Evolutionary conservation across 2,888 invertebrate genomes (phyloP).

Genomic region (Cacoxenus indagator): DNA sequence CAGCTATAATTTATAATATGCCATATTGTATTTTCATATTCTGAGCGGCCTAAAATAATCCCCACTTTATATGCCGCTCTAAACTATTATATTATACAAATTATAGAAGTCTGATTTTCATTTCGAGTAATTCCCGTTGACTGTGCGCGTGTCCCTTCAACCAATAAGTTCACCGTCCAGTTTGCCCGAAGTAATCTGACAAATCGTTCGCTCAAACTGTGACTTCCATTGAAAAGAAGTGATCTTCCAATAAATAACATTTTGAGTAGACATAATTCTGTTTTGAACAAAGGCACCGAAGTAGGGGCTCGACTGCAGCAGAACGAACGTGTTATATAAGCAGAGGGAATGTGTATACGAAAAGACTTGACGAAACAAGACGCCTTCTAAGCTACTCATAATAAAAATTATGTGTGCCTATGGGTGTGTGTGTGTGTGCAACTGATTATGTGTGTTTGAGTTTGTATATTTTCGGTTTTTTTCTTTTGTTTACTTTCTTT

Average conservation of each 20-base stretch:
- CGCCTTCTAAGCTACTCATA: conserved; percentile 2
- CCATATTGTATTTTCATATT: too few species aligned
- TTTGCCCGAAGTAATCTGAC: background rate
- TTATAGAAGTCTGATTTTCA: too few species aligned
- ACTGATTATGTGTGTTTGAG: conserved; percentile 8
- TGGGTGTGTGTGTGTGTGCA: background rate
- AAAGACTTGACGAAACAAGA: background rate
- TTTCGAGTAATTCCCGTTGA: too few species aligned
- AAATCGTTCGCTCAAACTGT: too few species aligned
- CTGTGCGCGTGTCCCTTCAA: too few species aligned
- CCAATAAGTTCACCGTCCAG: too few species aligned
- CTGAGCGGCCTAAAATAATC: too few species aligned
- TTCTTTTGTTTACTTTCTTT: too few species aligned
- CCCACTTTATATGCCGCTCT: too few species aligned
- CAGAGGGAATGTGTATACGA: background rate
- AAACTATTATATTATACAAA: too few species aligned
- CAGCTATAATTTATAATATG: too few species aligned
- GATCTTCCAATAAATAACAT: background rate
- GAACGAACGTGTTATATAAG: conserved; percentile 16
- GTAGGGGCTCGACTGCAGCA: background rate
- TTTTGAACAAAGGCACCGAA: background rate
- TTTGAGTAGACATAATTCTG: background rate
- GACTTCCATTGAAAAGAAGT: background rate
- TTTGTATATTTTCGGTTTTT: too few species aligned
- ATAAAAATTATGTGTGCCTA: background rate